Evolutionary conservation across 2,797 vertebrate genomes (phyloP).

Genomic region (Premnoplex brunnescens): DNA sequence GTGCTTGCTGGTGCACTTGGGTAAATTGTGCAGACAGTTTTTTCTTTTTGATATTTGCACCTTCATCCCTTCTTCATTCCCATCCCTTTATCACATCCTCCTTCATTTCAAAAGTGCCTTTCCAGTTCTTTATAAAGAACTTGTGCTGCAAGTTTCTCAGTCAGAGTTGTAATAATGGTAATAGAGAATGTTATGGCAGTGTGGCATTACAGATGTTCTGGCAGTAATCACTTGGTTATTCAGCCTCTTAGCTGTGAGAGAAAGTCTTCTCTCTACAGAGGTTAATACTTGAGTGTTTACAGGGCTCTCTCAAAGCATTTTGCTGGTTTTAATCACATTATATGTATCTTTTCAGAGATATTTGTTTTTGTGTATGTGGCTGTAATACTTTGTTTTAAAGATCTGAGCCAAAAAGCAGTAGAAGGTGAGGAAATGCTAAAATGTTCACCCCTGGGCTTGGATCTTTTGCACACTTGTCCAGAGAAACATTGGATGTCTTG

Average conservation of each 20-base stretch:
- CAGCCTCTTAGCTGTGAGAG: not conserved
- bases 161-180: not conserved
- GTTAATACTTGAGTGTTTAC: not conserved
- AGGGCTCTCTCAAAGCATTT: not conserved
- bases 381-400: not conserved
- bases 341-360: not conserved
- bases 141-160: not conserved
- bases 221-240: not conserved
- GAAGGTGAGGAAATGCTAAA: not conserved
- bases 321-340: not conserved
- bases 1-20: not conserved
- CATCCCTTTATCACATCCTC: not conserved
- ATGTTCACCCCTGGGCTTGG: not conserved
- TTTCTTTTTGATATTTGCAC: not conserved
- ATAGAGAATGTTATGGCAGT: not conserved
- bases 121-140: not conserved
- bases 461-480: not conserved
- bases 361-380: not conserved
- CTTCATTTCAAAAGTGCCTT: not conserved
- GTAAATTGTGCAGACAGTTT: not conserved
- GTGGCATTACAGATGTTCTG: not conserved
- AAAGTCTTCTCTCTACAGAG: not conserved
- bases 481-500: not conserved
- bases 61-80: not conserved
- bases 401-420: not conserved